phyloP scores from a whole-genome alignment of 2,113 vertebrate genomes.

The Notothenia coriiceps region DNA sequence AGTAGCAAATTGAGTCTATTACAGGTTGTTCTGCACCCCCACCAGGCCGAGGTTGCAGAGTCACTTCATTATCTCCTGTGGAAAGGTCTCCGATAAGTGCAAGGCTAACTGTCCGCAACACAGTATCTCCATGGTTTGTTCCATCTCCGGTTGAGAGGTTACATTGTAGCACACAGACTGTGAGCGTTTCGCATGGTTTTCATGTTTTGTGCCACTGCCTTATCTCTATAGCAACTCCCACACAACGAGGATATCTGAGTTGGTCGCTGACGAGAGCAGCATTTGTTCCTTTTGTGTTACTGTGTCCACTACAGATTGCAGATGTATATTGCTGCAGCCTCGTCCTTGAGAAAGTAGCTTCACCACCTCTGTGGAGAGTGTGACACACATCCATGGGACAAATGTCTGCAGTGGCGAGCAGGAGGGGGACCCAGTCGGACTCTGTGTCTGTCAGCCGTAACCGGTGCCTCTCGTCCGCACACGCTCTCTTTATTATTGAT shows the following conservation, averaged over 20 bases:
- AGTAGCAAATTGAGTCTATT: slow-evolving; percentile 19
- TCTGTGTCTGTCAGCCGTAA: slow-evolving; percentile 34
- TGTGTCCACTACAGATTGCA: slow-evolving; percentile 11
- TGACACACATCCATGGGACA: slow-evolving; percentile 40
- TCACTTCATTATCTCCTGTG: slow-evolving; percentile 31
- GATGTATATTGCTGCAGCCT: slow-evolving; percentile 47
- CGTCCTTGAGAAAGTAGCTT: slow-evolving; percentile 61
- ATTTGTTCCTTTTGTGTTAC: background rate
- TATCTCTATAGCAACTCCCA: slow-evolving; percentile 43
- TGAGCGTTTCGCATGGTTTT: background rate
- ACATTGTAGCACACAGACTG: background rate
- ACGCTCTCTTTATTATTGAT: slow-evolving; percentile 71
- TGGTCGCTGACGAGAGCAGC: background rate
- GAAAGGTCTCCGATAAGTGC: background rate
- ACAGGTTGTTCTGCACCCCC: slow-evolving; percentile 35
- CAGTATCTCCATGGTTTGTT: slow-evolving; percentile 26
- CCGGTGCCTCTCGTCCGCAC: slow-evolving; percentile 26
- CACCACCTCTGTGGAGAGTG: slow-evolving; percentile 19
- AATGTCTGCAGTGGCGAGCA: background rate
- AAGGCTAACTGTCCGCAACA: background rate
- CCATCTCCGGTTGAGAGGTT: background rate
- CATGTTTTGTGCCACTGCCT: slow-evolving; percentile 23
- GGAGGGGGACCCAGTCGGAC: background rate
- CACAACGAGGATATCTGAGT: slow-evolving; percentile 29
- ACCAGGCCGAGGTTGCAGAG: slow-evolving; percentile 7